Evolutionary conservation across 2,797 vertebrate genomes (phyloP).

Genomic region (Alosa sapidissima): DNA sequence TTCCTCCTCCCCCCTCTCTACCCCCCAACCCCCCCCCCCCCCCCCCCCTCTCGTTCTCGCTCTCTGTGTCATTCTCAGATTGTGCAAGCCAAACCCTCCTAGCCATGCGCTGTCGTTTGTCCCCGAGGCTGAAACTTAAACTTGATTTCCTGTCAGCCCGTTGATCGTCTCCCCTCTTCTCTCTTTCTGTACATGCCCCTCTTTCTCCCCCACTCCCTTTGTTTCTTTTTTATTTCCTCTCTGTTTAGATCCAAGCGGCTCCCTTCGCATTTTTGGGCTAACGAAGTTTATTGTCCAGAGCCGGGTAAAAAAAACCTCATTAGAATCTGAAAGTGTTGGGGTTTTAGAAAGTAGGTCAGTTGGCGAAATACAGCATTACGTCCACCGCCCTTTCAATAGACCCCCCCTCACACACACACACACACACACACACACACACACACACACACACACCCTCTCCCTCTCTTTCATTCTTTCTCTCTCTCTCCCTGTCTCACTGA

Average conservation of each 20-base stretch:
- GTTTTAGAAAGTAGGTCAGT: conserved; percentile 51
- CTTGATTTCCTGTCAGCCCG: conserved; percentile 16
- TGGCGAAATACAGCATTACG: conserved; percentile 31
- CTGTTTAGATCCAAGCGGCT: neutral
- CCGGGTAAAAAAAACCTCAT: conserved; percentile 39
- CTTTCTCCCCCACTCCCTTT: neutral
- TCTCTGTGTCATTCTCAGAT: neutral
- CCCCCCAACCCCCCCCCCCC: neutral
- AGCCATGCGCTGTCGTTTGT: neutral
- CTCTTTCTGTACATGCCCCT: neutral
- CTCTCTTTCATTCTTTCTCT: neutral
- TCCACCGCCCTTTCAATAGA: neutral
- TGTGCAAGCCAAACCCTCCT: conserved; percentile 12
- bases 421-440: neutral
- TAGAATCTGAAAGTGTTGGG: conserved; percentile 47
- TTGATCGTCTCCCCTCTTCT: neutral
- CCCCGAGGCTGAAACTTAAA: conserved; percentile 3
- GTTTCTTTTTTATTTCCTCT: neutral
- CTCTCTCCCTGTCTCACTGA: neutral
- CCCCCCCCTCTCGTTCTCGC: neutral
- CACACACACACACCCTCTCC: neutral
- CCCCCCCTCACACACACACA: no score
- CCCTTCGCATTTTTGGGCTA: neutral
- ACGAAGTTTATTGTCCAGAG: neutral
- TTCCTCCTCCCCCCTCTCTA: neutral